phyloP scores from a whole-genome alignment of 2,888 invertebrate genomes.

The Dioctria linearis region DNA sequence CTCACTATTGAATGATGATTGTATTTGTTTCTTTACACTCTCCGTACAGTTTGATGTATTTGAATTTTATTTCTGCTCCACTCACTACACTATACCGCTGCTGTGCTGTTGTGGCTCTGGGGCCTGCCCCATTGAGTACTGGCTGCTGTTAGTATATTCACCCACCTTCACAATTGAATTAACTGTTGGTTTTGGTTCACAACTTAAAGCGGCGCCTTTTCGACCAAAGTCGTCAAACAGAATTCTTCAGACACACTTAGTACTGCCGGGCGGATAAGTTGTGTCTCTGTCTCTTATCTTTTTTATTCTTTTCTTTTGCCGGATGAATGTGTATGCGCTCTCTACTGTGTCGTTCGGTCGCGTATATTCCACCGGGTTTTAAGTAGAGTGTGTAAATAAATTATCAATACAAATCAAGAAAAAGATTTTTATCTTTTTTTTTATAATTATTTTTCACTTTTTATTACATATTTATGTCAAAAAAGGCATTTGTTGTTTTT shows the following conservation, averaged over 20 bases:
- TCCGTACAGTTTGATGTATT: no score
- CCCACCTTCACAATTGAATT: slow-evolving; percentile 50
- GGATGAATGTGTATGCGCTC: slow-evolving; percentile 28
- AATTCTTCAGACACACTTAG: slow-evolving; percentile 55
- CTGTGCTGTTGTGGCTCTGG: not conserved
- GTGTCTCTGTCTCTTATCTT: slow-evolving; percentile 35
- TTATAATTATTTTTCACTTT: no score
- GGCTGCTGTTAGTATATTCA: slow-evolving; percentile 41
- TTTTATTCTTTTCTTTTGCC: slow-evolving; percentile 29
- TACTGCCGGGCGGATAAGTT: slow-evolving; percentile 53
- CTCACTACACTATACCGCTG: no score
- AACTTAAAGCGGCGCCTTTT: slow-evolving; percentile 18
- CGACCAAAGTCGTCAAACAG: slow-evolving; percentile 17
- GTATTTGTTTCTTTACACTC: no score
- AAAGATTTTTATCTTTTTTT: slow-evolving; percentile 1
- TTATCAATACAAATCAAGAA: slow-evolving; percentile 14
- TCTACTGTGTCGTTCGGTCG: not conserved
- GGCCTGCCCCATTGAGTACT: no score
- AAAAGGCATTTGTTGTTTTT: not conserved
- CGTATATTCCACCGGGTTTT: slow-evolving; percentile 7
- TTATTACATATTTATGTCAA: not conserved
- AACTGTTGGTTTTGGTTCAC: slow-evolving; percentile 51
- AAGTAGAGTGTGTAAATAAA: slow-evolving; percentile 20
- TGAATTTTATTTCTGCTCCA: no score
- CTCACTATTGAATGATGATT: no score